Evolutionary conservation across 2,888 invertebrate genomes (phyloP).

Genomic region (Lepeophtheirus nordmannii): DNA sequence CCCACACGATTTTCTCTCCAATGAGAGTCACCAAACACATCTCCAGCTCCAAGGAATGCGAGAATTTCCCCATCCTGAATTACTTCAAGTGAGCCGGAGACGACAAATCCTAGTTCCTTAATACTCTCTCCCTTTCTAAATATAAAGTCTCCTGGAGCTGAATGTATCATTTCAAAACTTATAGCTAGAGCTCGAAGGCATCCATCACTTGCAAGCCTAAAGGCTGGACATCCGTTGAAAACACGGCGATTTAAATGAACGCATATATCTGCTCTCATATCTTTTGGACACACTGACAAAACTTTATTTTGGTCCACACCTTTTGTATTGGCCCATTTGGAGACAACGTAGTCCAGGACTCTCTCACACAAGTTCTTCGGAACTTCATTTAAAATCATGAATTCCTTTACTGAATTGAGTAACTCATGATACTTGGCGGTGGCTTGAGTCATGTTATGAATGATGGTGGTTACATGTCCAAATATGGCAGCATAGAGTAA

Average conservation of each 20-base stretch:
- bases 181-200: constrained; percentile 37
- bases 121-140: constrained; percentile 44
- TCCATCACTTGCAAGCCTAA: constrained; percentile 41
- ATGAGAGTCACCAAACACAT: constrained; percentile 44
- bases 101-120: constrained; percentile 43
- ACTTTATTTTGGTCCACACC: constrained; percentile 43
- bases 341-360: constrained; percentile 45
- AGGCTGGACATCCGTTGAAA: constrained; percentile 30
- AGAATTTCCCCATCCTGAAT: constrained; percentile 34
- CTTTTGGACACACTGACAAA: constrained; percentile 44
- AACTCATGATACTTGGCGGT: constrained; percentile 43
- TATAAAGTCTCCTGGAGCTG: constrained; percentile 43
- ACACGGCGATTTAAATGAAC: constrained; percentile 44
- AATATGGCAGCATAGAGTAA: constrained; percentile 43
- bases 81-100: constrained; percentile 43
- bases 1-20: constrained; percentile 40
- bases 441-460: constrained; percentile 40
- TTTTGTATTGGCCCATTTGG: constrained; percentile 44
- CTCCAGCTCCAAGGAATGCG: constrained; percentile 35
- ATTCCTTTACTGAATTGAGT: constrained; percentile 43
- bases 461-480: constrained; percentile 43
- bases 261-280: constrained; percentile 45
- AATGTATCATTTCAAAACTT: constrained; percentile 36
- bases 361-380: constrained; percentile 42
- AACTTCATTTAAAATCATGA: constrained; percentile 44